Evolutionary conservation across 2,113 vertebrate species (phyloP).

Genomic region (Macaca nemestrina): DNA sequence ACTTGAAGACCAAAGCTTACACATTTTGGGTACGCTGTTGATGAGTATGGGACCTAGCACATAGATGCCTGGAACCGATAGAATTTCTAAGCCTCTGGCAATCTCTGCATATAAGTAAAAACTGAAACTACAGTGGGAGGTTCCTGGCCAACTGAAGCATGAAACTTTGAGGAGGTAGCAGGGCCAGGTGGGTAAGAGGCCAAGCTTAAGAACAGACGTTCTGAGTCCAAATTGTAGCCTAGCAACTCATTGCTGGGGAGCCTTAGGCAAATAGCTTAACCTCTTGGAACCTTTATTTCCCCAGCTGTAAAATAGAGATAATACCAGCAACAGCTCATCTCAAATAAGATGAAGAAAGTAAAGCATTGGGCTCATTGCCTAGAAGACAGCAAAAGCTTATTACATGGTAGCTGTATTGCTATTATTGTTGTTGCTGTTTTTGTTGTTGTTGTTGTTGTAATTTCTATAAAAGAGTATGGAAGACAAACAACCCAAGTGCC

Average conservation of each 20-base stretch:
- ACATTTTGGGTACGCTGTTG: neutral
- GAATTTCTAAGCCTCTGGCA: neutral
- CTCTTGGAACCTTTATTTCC: neutral
- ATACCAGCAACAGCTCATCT: neutral
- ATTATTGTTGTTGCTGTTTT: neutral
- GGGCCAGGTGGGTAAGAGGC: rapidly evolving
- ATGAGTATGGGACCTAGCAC: neutral
- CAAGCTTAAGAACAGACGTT: neutral
- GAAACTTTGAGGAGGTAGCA: neutral
- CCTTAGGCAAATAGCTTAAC: neutral
- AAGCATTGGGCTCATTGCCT: neutral
- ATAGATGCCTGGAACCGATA: neutral
- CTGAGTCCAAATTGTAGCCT: neutral
- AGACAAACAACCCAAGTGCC: neutral
- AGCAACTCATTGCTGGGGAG: neutral
- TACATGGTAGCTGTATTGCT: rapidly evolving
- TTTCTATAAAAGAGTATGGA: neutral
- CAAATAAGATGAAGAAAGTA: neutral
- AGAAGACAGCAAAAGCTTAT: rapidly evolving
- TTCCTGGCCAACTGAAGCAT: neutral
- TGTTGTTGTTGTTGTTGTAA: neutral
- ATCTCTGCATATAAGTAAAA: neutral
- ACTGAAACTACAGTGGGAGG: neutral
- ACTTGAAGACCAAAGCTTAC: neutral
- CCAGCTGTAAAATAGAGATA: neutral